Evolutionary conservation across 1,140 invertebrate species (phyloP).

Genomic region (Halictus rubicundus): DNA sequence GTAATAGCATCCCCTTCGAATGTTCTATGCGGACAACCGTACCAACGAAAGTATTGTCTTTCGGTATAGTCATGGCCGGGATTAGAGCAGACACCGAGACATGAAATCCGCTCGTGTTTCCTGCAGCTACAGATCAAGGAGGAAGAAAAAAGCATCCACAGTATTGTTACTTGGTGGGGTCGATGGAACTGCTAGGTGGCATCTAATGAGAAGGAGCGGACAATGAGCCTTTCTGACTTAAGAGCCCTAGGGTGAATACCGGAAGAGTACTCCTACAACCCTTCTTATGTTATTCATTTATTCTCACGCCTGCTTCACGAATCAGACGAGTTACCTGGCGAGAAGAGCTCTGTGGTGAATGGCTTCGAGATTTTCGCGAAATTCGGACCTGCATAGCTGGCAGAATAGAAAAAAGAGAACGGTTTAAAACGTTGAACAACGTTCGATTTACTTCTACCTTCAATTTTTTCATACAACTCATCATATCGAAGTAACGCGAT

Average conservation of each 20-base stretch:
- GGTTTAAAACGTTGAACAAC: too few species aligned
- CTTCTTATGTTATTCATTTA: slow-evolving; percentile 54
- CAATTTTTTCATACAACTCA: too few species aligned
- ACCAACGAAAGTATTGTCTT: slow-evolving; percentile 35
- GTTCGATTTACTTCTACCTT: too few species aligned
- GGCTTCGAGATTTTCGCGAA: not conserved
- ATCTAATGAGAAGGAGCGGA: slow-evolving; percentile 57
- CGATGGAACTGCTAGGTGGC: slow-evolving; percentile 56
- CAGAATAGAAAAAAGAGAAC: too few species aligned
- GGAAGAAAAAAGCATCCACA: slow-evolving; percentile 44
- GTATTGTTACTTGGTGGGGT: slow-evolving; percentile 48
- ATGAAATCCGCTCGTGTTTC: slow-evolving; percentile 41
- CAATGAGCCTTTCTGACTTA: slow-evolving; percentile 52
- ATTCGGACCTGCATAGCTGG: too few species aligned
- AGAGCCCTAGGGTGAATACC: slow-evolving; percentile 48
- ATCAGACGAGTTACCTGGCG: slow-evolving; percentile 40
- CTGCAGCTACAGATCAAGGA: slow-evolving; percentile 49
- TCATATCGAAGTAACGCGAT: too few species aligned
- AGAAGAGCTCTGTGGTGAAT: not conserved
- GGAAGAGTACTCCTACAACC: slow-evolving; percentile 47
- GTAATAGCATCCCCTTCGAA: not conserved
- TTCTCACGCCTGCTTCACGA: slow-evolving; percentile 47
- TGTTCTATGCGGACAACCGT: too few species aligned
- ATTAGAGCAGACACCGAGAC: slow-evolving; percentile 45
- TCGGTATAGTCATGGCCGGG: slow-evolving; percentile 30